Percentiles rank a stretch among this genome's conserved stretches.
Conservation (phyloP, 1,140 invertebrate genomes). For the Pseudomyrmex sp. region DNA sequence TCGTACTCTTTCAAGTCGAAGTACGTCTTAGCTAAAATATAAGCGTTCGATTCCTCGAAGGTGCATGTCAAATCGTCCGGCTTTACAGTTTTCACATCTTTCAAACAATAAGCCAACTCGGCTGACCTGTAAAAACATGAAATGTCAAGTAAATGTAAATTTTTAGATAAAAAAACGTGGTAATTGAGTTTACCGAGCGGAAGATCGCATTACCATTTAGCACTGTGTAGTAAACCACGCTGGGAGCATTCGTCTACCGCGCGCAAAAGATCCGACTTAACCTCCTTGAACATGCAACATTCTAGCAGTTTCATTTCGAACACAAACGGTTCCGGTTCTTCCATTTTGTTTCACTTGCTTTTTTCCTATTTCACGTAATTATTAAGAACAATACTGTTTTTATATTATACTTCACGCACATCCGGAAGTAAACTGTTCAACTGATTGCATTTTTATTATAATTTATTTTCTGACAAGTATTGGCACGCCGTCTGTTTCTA, state of each 20-base stretch:
- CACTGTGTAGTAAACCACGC: conserved; percentile 89
- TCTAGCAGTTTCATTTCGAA: conserved; percentile 78
- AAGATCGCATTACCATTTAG: conserved; percentile 88
- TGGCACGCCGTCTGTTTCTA: not conserved
- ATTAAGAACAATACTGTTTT: not conserved
- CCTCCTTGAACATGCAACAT: conserved; percentile 71
- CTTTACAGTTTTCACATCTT: conserved; percentile 87
- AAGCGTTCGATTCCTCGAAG: conserved; percentile 89
- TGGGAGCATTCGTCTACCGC: conserved; percentile 90
- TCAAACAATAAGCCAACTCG: conserved; percentile 92
- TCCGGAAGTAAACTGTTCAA: not conserved
- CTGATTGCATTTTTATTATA: not conserved
- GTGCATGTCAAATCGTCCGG: conserved; percentile 77
- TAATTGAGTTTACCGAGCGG: not conserved
- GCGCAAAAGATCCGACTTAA: conserved; percentile 88
- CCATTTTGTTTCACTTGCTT: conserved; percentile 69
- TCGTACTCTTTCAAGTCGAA: conserved; percentile 97
- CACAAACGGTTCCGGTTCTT: conserved; percentile 85
- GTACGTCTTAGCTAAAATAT: conserved; percentile 94
- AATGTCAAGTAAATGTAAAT: not conserved
- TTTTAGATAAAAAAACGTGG: not conserved
- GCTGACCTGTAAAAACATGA: conserved; percentile 87
- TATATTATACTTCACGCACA: not conserved
- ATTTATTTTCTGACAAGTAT: no score
- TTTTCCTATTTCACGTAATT: conserved; percentile 1